These are phyloP conservation scores for Panonychus citri DNA, from an alignment of 1,140 invertebrate species.

Conservation along the genomic window DNA sequence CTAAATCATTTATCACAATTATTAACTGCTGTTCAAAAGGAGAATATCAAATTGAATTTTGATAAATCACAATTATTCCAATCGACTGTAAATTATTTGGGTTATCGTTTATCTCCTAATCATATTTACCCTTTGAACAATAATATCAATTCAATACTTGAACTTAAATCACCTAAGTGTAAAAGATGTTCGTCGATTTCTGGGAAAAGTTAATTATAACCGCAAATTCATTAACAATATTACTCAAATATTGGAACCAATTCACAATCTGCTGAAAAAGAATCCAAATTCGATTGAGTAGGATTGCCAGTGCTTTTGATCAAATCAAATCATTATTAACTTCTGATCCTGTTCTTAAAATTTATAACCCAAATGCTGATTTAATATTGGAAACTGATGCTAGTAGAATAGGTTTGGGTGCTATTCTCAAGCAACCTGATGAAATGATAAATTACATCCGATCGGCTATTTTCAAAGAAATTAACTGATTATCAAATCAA, in stretches of 20 bases:
- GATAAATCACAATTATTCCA: slow-evolving; percentile 11
- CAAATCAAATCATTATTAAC: slow-evolving; percentile 21
- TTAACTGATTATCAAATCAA: neutral
- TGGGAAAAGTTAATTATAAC: slow-evolving; percentile 15
- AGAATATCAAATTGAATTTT: slow-evolving; percentile 13
- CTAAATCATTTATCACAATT: neutral
- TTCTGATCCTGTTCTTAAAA: neutral
- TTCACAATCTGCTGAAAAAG: slow-evolving; percentile 12
- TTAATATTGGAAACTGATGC: slow-evolving; percentile 3
- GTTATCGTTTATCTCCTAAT: slow-evolving; percentile 13
- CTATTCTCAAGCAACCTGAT: slow-evolving; percentile 11
- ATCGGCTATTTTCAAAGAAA: slow-evolving; percentile 21
- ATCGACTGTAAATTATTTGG: slow-evolving; percentile 10
- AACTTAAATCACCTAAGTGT: slow-evolving; percentile 14
- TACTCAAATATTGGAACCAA: slow-evolving; percentile 11
- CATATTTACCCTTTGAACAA: slow-evolving; percentile 19
- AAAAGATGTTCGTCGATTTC: slow-evolving; percentile 16
- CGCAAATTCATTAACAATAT: too few relatives aligned
- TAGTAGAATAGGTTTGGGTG: slow-evolving; percentile 3
- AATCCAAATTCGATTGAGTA: slow-evolving; percentile 6
- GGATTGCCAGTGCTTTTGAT: slow-evolving; percentile 18
- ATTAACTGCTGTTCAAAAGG: neutral
- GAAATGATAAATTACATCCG: slow-evolving; percentile 18
- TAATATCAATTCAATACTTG: slow-evolving; percentile 17
- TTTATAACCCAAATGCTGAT: neutral